These are phyloP conservation scores for Chymomyza procnemis DNA, from an alignment of 2,888 invertebrate species.

Conservation along the genomic window DNA sequence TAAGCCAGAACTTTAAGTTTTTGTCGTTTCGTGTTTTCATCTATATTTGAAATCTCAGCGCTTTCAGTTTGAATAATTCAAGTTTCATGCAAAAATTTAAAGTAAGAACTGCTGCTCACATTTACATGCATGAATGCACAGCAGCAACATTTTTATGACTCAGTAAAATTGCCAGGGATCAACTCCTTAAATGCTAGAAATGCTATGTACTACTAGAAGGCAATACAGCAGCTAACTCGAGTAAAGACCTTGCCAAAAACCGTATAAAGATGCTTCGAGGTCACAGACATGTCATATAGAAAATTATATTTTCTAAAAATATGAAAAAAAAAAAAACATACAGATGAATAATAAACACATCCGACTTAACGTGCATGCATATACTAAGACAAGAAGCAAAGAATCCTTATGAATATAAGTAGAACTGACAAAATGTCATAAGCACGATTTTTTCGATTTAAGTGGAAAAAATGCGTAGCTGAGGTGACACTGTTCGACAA, in stretches of 20 bases:
- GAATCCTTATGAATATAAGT: not conserved
- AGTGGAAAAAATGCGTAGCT: not conserved
- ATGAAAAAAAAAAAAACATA: not conserved
- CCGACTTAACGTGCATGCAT: not conserved
- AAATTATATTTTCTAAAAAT: not conserved
- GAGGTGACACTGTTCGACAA: not conserved
- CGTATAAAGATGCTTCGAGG: not conserved
- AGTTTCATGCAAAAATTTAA: not conserved
- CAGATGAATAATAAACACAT: not conserved
- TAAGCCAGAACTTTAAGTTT: too few relatives aligned
- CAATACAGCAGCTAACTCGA: not conserved
- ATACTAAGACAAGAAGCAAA: not conserved
- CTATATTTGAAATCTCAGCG: not conserved
- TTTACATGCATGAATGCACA: not conserved
- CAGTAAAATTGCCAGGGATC: not conserved
- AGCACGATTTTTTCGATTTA: not conserved
- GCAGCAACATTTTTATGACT: not conserved
- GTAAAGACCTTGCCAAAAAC: not conserved
- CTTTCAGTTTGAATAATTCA: not conserved
- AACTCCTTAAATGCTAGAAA: not conserved
- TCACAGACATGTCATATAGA: not conserved
- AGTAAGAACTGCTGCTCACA: not conserved
- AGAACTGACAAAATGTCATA: constrained; percentile 2
- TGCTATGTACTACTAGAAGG: not conserved
- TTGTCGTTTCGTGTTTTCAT: not conserved